A percentile compares a stretch with the other conserved stretches of the same genome.
These are phyloP conservation scores for Anoplolepis gracilipes DNA, from an alignment of 1,140 invertebrate genomes.

Conservation along the genomic window DNA sequence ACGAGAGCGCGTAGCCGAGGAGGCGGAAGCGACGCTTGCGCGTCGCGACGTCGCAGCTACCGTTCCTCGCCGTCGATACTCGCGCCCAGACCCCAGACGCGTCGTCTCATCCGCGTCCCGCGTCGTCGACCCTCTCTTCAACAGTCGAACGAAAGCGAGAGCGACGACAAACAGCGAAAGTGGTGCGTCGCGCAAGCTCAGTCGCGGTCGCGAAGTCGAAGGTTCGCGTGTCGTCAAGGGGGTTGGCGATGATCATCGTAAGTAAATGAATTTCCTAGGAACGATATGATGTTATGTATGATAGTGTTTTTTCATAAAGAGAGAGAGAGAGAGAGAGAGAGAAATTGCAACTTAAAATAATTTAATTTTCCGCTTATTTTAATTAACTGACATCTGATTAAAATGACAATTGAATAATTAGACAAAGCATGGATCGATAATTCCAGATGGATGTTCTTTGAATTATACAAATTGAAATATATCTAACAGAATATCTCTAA, in stretches of 20 bases:
- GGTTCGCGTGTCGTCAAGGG: background rate
- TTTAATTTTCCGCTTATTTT: background rate
- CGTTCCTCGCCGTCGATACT: conserved; percentile 63
- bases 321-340: background rate
- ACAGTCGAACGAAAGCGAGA: conserved; percentile 72
- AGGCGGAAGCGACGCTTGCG: conserved; percentile 48
- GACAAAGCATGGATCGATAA: no score
- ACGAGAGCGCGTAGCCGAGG: background rate
- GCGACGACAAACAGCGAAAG: conserved; percentile 60
- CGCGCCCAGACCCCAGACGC: conserved; percentile 29
- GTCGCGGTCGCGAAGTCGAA: conserved; percentile 15
- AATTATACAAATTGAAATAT: background rate
- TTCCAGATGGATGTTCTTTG: no score
- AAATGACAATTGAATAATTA: no score
- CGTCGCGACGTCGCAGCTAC: conserved; percentile 13
- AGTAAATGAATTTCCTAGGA: background rate
- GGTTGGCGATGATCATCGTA: background rate
- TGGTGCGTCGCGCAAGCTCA: conserved; percentile 68
- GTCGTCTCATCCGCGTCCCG: conserved; percentile 49
- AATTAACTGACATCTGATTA: no score
- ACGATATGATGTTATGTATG: background rate
- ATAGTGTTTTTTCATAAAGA: no score
- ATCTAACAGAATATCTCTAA: background rate
- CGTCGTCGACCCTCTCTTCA: conserved; percentile 29
- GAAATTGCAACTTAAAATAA: background rate